These are phyloP conservation scores for Ricordea florida DNA, from an alignment of 92 coral and sea anemone genomes.

Conservation along the genomic window DNA sequence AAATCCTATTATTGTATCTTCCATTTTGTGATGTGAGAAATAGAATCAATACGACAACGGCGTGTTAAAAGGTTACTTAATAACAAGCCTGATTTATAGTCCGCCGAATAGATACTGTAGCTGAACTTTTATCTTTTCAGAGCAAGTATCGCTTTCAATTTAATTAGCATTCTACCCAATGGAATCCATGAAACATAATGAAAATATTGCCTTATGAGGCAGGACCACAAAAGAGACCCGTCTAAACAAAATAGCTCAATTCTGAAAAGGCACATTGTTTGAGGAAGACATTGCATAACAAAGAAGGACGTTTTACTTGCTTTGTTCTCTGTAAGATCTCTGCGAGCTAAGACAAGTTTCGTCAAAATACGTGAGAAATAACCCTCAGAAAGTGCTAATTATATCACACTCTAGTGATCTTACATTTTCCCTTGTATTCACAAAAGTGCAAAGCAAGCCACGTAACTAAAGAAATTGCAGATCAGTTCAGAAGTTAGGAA, in stretches of 20 bases:
- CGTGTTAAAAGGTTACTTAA: slow-evolving; percentile 2
- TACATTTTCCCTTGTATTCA: no score
- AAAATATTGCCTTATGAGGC: slow-evolving; percentile 13
- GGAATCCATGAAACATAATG: neutral
- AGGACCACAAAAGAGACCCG: slow-evolving; percentile 21
- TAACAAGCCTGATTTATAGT: no score
- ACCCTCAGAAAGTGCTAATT: slow-evolving; percentile 24
- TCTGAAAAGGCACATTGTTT: slow-evolving; percentile 31
- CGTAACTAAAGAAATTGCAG: no score
- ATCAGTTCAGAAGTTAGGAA: no score
- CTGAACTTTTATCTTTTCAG: no score
- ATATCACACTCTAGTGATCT: slow-evolving; percentile 4
- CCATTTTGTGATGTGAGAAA: slow-evolving; percentile 13
- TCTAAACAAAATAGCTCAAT: slow-evolving; percentile 24
- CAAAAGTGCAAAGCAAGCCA: no score
- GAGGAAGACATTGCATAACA: slow-evolving; percentile 19
- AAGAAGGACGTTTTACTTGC: slow-evolving; percentile 15
- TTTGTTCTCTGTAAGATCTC: slow-evolving; percentile 9
- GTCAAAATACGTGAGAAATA: slow-evolving; percentile 26
- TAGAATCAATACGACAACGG: slow-evolving; percentile 18
- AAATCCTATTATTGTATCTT: slow-evolving; percentile 11
- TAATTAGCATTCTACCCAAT: slow-evolving; percentile 25
- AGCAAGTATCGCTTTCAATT: slow-evolving; percentile 33
- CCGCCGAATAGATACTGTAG: no score
- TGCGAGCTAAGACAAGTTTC: neutral